These are phyloP conservation scores for Pangasianodon gigas DNA, from an alignment of 2,113 vertebrate genomes.

Conservation along the genomic window DNA sequence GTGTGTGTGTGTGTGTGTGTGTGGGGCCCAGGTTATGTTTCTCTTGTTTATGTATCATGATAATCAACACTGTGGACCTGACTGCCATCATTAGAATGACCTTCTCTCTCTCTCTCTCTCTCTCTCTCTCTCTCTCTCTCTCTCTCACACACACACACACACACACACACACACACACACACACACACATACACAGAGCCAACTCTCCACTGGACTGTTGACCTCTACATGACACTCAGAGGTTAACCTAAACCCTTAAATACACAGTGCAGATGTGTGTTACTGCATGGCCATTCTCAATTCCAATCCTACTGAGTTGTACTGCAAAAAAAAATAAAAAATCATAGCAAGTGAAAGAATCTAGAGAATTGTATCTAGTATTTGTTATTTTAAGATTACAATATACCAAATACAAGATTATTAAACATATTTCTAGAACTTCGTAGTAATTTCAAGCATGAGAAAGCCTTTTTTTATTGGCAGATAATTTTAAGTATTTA, in stretches of 20 bases:
- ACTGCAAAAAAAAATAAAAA: background rate
- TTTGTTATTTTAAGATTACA: no score
- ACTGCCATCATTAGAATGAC: conserved; percentile 26
- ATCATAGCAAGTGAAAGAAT: background rate
- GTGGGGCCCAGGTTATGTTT: conserved; percentile 36
- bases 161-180: conserved; percentile 2
- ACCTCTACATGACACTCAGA: conserved; percentile 40
- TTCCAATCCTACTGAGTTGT: background rate
- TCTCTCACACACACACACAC: background rate
- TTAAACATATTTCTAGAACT: no score
- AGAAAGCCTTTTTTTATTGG: no score
- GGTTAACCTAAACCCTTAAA: conserved; percentile 38
- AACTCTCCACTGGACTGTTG: background rate
- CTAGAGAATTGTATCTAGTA: no score
- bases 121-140: background rate
- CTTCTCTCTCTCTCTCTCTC: background rate
- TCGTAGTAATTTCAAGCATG: no score
- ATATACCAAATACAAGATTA: no score
- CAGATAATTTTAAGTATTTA: no score
- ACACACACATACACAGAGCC: background rate
- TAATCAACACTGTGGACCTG: conserved; percentile 38
- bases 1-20: conserved; percentile 18
- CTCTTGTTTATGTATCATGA: conserved; percentile 38
- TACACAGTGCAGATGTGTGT: conserved; percentile 36
- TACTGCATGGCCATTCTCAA: background rate